phyloP scores from a whole-genome alignment of 2,113 vertebrate genomes.

The Nibea albiflora region DNA sequence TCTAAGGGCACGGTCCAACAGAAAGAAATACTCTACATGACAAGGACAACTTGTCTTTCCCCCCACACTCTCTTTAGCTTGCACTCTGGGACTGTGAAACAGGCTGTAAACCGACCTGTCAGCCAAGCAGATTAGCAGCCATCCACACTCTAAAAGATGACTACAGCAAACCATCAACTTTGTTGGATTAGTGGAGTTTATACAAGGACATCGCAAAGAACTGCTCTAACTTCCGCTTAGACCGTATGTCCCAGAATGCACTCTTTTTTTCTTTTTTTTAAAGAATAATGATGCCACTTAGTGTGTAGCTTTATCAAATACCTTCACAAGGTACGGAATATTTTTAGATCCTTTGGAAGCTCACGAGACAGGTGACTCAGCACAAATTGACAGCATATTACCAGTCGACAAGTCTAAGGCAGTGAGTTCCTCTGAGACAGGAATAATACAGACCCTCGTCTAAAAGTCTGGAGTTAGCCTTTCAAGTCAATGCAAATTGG shows the following conservation, averaged over 20 bases:
- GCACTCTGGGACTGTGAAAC: slow-evolving; percentile 26
- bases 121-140: slow-evolving; percentile 35
- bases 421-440: slow-evolving; percentile 46
- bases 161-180: slow-evolving; percentile 10
- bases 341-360: slow-evolving; percentile 62
- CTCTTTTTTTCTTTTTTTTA: neutral
- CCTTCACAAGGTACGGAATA: slow-evolving; percentile 45
- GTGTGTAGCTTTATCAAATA: slow-evolving; percentile 35
- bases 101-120: slow-evolving; percentile 37
- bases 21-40: slow-evolving; percentile 53
- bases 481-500: slow-evolving; percentile 71
- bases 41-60: slow-evolving; percentile 68
- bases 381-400: slow-evolving; percentile 61
- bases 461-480: slow-evolving; percentile 63
- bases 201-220: slow-evolving; percentile 40
- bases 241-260: slow-evolving; percentile 30
- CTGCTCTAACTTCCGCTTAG: slow-evolving; percentile 3
- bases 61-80: slow-evolving; percentile 41
- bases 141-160: slow-evolving; percentile 53
- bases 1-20: slow-evolving; percentile 52
- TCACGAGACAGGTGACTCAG: slow-evolving; percentile 68
- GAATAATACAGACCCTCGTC: slow-evolving; percentile 60
- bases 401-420: slow-evolving; percentile 42
- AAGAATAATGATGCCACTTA: slow-evolving; percentile 32
- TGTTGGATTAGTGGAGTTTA: slow-evolving; percentile 23